Base-by-base conservation (phyloP, 1,140 invertebrate genomes). In the Meteorus sp. region DNA sequence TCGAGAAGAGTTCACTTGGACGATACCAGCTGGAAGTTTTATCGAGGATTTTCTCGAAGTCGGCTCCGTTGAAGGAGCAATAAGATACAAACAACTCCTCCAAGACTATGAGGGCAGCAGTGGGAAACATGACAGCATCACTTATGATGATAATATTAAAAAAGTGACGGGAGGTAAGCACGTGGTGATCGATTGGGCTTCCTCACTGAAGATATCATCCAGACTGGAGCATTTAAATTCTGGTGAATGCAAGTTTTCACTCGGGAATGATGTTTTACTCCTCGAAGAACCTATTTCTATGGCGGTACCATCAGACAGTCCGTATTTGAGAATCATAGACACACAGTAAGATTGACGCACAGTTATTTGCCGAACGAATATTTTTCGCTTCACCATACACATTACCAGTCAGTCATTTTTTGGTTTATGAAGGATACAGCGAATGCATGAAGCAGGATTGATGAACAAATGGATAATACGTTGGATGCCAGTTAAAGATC, bases 391-490 rank as follows among this genome's bases (percentile, higher is more conserved):
- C n/a, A n/a, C n/a, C n/a, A n/a, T n/a, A n/a, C n/a, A n/a, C n/a
- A 54, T 56, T 56, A 19, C 2, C 1, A 17, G 4, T 19, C 5
- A 0, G 19, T 41, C 43, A 15, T 29, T 11, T 15, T 50, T 22
- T 59, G 56, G 17, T 9, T n/a, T 41, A 45, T 20, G n/a, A 48
- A 91, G 89, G 69, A 86, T 93, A 17, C 84, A 84, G 63, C 81
- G 86, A 60, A 87, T 95, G 83, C 89, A 92, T 65, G 89, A 92
- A 74, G 87, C 88, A 29, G 93, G 94, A 17, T 81, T 95, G 31
- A 90, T 95, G 13, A 83, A 86, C 51, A 91, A 92, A 70, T 96
- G 93, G 93, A 82, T 90, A 50, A 71, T 81, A 2, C 85, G 88
- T 31, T 89, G 89, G 73, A 81, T 93, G 69, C 92, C 92, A 0